phyloP scores from a whole-genome alignment of 2,797 vertebrate genomes.

The Poecilia velifera region DNA sequence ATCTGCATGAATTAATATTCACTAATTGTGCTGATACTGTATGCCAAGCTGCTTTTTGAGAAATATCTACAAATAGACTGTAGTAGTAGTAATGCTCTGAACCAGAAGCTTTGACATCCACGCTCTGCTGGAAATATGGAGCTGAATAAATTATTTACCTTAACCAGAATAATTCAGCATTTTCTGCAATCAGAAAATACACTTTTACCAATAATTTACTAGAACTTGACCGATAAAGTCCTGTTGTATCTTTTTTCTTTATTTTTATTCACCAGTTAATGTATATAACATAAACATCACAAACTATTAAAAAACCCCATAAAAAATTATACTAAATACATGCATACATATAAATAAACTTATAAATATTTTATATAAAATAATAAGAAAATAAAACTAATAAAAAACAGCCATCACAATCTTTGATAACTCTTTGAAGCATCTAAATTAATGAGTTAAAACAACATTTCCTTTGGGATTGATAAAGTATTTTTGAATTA shows the following conservation, averaged over 20 bases:
- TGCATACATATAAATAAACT: too few species aligned
- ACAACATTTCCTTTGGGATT: too few species aligned
- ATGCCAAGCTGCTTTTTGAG: conserved; percentile 12
- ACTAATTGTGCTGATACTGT: conserved; percentile 44
- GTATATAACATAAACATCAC: too few species aligned
- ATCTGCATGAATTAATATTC: conserved; percentile 63
- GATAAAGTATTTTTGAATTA: too few species aligned
- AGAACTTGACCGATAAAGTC: background rate
- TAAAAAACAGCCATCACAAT: too few species aligned
- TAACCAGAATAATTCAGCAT: background rate
- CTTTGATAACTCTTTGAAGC: too few species aligned
- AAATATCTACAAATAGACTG: conserved; percentile 20
- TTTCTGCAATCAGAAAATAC: background rate
- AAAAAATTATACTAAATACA: too few species aligned
- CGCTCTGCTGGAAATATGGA: background rate
- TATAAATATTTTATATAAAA: too few species aligned
- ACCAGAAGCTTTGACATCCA: conserved; percentile 11
- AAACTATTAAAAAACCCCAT: too few species aligned
- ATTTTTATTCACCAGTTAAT: background rate
- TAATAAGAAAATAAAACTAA: too few species aligned
- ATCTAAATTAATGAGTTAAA: too few species aligned
- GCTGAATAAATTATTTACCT: background rate
- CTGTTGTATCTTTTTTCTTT: background rate
- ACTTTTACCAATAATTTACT: background rate
- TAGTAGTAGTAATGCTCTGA: conserved; percentile 15